Percentiles rank a stretch among this genome's conserved stretches.
phyloP scores from a whole-genome alignment of 2,797 vertebrate species.

The Simalia tracyae region DNA sequence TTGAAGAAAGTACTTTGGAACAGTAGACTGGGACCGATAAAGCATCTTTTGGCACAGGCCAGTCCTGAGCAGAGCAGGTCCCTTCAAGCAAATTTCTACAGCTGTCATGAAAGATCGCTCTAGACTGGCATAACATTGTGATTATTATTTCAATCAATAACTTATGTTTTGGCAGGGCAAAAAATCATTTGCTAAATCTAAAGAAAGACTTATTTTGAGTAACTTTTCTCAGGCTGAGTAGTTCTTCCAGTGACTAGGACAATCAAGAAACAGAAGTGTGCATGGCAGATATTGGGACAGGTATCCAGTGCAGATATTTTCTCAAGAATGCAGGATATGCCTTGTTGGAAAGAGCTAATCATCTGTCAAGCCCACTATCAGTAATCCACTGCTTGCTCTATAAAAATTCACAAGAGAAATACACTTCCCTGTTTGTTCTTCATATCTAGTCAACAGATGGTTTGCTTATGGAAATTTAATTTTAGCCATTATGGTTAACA shows the following conservation, averaged over 20 bases:
- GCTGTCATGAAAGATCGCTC: neutral
- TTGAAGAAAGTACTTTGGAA: too few relatives aligned
- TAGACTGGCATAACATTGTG: neutral
- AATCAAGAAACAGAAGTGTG: neutral
- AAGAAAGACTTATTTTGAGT: neutral
- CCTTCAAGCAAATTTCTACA: neutral
- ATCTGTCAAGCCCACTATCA: neutral
- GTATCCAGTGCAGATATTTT: neutral
- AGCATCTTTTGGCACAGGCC: neutral
- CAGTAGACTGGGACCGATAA: neutral
- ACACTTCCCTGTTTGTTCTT: neutral
- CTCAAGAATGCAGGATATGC: neutral
- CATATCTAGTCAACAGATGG: neutral
- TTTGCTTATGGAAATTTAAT: neutral
- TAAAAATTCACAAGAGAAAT: neutral
- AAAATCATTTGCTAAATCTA: neutral
- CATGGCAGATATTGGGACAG: neutral
- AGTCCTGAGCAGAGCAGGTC: neutral
- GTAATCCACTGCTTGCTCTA: neutral
- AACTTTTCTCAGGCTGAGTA: neutral
- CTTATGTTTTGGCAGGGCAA: neutral
- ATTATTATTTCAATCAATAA: neutral
- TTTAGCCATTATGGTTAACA: neutral
- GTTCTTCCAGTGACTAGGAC: neutral
- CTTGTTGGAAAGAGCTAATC: neutral